Base-by-base conservation (phyloP, 92 coral and sea anemone genomes). In the Palythoa grandis region DNA sequence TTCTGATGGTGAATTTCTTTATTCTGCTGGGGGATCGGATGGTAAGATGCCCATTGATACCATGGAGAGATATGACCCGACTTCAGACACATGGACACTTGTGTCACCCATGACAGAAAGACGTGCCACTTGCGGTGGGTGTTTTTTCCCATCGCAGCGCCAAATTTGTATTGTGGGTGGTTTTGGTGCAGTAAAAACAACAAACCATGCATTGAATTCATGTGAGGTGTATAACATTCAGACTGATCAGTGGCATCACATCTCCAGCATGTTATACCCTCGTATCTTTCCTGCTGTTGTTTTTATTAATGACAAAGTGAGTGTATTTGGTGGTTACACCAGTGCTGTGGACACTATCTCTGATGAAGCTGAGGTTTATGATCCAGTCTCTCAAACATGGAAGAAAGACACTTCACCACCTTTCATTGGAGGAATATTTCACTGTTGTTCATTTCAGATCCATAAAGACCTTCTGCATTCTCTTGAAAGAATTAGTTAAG, bases 21-120 rank as follows among this genome's bases (percentile, higher is more conserved):
- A 69, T 85, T 82, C 89, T 8, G 89, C 83, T 70, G 92, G 92
- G 22, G 92, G 92, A 20, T 87, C 87, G 17, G 87, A 89, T 76
- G 92, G 87, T 47, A 83, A 63, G 72, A 84, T 86, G 22, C 87
- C 92, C 70, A 66, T 89, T 66, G 71, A 74, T 53, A 54, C 72
- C 14, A 80, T 89, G 9, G 92, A 89, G 74, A 74, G 86, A 47
- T 89, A 85, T 48, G 37, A 89, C 70, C 88, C 85, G 6, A 43
- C 86, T 23, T 72, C 60, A 17, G 82, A 85, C 71, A 17, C 20
- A 47, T 89, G 92, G 92, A 74, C 85, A 7, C 52, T 79, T 29
- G 61, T 89, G 86, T 70, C 92, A 52, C 53, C 88, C 10, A 89
- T 89, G 92, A 85, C 85, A 38, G 85, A 80, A 80, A 65, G 85